These are phyloP conservation scores for Seriola aureovittata DNA, from an alignment of 2,113 vertebrate species.

Conservation along the genomic window DNA sequence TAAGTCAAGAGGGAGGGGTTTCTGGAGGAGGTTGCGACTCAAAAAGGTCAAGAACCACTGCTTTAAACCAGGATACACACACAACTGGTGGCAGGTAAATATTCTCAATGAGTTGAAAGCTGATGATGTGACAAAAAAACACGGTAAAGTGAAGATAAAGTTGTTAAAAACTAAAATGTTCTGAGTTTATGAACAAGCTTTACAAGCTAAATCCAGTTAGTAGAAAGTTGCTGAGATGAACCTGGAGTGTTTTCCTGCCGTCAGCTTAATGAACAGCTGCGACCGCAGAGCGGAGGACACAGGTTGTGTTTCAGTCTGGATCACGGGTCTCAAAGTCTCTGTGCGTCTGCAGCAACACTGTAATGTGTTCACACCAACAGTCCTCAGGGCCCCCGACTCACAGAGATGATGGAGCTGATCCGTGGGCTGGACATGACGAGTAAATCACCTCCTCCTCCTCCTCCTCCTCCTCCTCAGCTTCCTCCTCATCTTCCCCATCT, in stretches of 20 bases:
- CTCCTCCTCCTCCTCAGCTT: not conserved
- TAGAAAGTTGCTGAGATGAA: not conserved
- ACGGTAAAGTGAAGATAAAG: no score
- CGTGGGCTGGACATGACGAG: conserved; percentile 7
- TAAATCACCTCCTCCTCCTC: conserved; percentile 16
- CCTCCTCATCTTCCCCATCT: not conserved
- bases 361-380: not conserved
- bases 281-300: not conserved
- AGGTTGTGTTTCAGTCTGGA: conserved; percentile 17
- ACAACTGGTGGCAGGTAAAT: no score
- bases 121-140: no score
- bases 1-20: no score
- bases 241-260: not conserved
- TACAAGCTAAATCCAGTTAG: no score
- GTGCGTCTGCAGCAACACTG: no score
- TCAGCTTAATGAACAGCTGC: conserved; percentile 18
- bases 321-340: not conserved
- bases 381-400: conserved; percentile 8
- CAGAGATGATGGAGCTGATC: conserved; percentile 38
- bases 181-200: no score
- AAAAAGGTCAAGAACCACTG: no score
- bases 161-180: no score
- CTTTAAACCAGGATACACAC: no score
- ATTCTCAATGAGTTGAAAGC: no score
- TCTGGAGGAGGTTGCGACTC: no score